phyloP scores from a whole-genome alignment of 1,140 invertebrate genomes.

The Orius laevigatus region DNA sequence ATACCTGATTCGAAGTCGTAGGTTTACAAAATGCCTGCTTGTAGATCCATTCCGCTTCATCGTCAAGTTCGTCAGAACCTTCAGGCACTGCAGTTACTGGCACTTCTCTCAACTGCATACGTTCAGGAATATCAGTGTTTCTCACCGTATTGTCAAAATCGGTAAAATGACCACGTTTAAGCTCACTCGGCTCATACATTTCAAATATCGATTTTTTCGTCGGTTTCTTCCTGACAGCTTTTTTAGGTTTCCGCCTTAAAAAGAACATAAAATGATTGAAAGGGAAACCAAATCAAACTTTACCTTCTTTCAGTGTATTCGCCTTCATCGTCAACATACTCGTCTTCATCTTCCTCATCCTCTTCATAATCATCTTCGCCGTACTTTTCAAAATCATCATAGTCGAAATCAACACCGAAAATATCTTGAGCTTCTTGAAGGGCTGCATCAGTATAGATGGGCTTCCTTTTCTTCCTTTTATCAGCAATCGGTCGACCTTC shows the following conservation, averaged over 20 bases:
- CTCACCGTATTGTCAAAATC: conserved; percentile 84
- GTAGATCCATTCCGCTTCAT: conserved; percentile 97
- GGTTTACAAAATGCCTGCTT: conserved; percentile 78
- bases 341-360: conserved; percentile 56
- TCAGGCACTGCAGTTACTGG: conserved; percentile 67
- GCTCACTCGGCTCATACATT: conserved; percentile 92
- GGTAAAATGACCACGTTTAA: conserved; percentile 91
- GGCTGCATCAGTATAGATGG: conserved; percentile 81
- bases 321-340: conserved; percentile 57
- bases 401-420: conserved; percentile 98
- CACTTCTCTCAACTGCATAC: conserved; percentile 79
- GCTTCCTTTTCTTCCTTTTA: conserved; percentile 70
- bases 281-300: not conserved
- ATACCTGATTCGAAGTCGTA: conserved; percentile 60
- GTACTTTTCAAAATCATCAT: conserved; percentile 84
- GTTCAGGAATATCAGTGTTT: conserved; percentile 75
- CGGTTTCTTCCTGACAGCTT: conserved; percentile 57
- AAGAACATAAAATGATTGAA: conserved; percentile 14
- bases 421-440: conserved; percentile 98
- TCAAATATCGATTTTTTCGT: conserved; percentile 83
- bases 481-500: conserved; percentile 81
- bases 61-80: conserved; percentile 72
- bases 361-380: conserved; percentile 77
- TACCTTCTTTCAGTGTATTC: conserved; percentile 25
- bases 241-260: conserved; percentile 38